A percentile compares a stretch with the other conserved stretches of the same genome.
These are phyloP conservation scores for Anoncus sp. DNA, from an alignment of 2,888 invertebrate genomes.

Conservation along the genomic window DNA sequence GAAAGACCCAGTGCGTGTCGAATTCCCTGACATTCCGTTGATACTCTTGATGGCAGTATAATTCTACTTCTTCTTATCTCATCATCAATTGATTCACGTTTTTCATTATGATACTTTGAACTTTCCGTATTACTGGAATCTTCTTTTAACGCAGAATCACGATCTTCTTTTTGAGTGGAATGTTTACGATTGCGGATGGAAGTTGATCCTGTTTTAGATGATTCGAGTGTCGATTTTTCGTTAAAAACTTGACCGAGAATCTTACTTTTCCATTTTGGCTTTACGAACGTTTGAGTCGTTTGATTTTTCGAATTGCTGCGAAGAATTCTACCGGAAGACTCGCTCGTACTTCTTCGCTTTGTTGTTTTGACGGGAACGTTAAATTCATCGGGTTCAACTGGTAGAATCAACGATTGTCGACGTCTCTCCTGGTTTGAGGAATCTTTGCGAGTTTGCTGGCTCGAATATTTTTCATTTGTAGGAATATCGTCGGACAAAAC, in stretches of 20 bases:
- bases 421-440: not conserved
- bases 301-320: constrained; percentile 5
- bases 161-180: not conserved
- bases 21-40: constrained; percentile 41
- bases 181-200: not conserved
- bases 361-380: constrained; percentile 5
- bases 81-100: constrained; percentile 5
- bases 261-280: not conserved
- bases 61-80: constrained; percentile 3
- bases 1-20: constrained; percentile 53
- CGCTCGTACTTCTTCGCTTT: not conserved
- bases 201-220: not conserved
- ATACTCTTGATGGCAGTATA: constrained; percentile 22
- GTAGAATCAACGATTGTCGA: not conserved
- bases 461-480: not conserved
- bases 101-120: not conserved
- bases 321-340: constrained; percentile 2
- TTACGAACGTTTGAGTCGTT: constrained; percentile 3
- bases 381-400: not conserved
- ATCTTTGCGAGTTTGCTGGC: not conserved
- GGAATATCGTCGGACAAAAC: not conserved
- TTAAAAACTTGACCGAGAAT: not conserved
- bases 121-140: not conserved
- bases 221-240: not conserved
- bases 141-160: not conserved